These are phyloP conservation scores for Pantelozetes paolii DNA, from an alignment of 2,888 invertebrate genomes.

Conservation along the genomic window DNA sequence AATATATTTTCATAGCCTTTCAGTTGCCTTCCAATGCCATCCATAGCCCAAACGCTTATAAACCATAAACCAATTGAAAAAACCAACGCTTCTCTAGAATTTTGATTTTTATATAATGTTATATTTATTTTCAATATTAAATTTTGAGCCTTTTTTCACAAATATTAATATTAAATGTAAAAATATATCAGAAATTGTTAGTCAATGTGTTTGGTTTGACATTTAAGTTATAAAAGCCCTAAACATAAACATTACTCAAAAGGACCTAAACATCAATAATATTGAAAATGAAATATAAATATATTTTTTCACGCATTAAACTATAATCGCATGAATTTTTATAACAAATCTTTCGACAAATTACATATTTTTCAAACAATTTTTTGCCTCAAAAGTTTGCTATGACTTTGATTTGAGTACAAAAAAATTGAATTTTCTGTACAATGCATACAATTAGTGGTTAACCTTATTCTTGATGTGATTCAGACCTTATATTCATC, in stretches of 20 bases:
- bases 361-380: not conserved
- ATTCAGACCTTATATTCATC: not conserved
- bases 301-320: slow-evolving; percentile 21
- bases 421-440: too few species aligned
- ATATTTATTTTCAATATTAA: slow-evolving; percentile 1
- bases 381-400: too few species aligned
- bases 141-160: not conserved
- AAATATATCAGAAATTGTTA: slow-evolving; percentile 11
- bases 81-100: not conserved
- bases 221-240: not conserved
- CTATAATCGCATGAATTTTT: slow-evolving; percentile 24
- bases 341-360: not conserved
- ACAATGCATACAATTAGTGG: not conserved
- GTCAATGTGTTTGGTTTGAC: slow-evolving; percentile 13
- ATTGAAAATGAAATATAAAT: not conserved
- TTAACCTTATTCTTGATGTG: slow-evolving; percentile 7
- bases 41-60: not conserved
- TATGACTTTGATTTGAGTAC: too few species aligned
- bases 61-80: slow-evolving; percentile 5
- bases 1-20: slow-evolving; percentile 11
- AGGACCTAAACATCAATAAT: slow-evolving; percentile 2
- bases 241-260: slow-evolving; percentile 9
- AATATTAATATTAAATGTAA: slow-evolving; percentile 32
- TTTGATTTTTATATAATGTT: not conserved
- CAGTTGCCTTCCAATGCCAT: not conserved